Evolutionary conservation across 1,140 invertebrate species (phyloP).

Genomic region (Penaeus japonicus): DNA sequence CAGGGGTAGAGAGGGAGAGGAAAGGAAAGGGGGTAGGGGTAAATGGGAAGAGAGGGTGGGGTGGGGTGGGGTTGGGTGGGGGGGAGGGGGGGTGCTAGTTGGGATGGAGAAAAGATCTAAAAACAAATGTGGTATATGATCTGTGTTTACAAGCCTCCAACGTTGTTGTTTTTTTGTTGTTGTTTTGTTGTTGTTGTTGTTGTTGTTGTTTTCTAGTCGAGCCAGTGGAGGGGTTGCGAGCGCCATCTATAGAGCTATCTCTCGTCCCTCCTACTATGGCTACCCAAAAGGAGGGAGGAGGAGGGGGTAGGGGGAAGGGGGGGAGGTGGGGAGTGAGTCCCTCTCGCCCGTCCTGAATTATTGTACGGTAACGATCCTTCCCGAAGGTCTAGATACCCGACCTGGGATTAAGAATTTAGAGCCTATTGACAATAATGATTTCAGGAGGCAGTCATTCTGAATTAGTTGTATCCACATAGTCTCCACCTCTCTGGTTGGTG

Average conservation of each 20-base stretch:
- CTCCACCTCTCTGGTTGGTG: neutral
- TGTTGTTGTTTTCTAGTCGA: no score
- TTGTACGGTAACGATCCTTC: constrained; percentile 24
- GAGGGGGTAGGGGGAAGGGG: no score
- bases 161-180: no score
- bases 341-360: constrained; percentile 10
- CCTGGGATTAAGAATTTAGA: constrained; percentile 19
- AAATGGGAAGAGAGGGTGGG: no score
- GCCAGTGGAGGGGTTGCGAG: neutral
- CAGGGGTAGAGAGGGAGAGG: no score
- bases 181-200: no score
- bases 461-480: constrained; percentile 31
- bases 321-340: no score
- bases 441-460: constrained; percentile 37
- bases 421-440: constrained; percentile 46
- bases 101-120: neutral
- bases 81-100: no score
- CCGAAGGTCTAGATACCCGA: neutral
- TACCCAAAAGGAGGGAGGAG: no score
- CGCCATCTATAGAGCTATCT: neutral
- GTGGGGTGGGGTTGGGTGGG: no score
- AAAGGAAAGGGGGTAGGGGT: no score
- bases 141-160: neutral
- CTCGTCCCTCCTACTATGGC: no score
- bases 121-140: constrained; percentile 8